Evolutionary conservation across 2,797 vertebrate genomes (phyloP).

Genomic region (Betta splendens): DNA sequence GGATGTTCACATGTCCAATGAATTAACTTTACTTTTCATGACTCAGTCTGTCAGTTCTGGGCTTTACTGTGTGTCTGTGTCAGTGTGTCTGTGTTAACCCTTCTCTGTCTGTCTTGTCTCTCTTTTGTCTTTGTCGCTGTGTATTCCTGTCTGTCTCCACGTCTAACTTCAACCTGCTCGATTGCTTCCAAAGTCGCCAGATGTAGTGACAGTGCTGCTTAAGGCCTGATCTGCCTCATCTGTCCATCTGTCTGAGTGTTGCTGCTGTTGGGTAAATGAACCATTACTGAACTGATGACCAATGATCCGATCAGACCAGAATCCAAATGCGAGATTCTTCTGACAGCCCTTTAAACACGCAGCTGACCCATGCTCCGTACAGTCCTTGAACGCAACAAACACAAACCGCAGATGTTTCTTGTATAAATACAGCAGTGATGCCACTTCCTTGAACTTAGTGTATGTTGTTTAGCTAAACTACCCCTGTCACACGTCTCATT

Average conservation of each 20-base stretch:
- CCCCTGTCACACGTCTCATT: no score
- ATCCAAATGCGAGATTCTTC: no score
- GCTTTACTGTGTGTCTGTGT: slow-evolving; percentile 14
- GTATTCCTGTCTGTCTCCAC: slow-evolving; percentile 27
- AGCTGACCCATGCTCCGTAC: no score
- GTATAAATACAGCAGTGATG: no score
- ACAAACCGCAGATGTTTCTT: no score
- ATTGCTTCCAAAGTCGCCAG: slow-evolving; percentile 16
- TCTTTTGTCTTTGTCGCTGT: slow-evolving; percentile 58
- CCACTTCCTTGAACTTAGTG: no score
- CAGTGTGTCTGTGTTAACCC: slow-evolving; percentile 47
- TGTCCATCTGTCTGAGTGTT: slow-evolving; percentile 4
- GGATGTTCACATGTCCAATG: no score
- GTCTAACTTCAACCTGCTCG: slow-evolving; percentile 37
- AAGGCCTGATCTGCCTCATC: not conserved
- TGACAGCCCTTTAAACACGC: no score
- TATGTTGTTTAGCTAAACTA: no score
- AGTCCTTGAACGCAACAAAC: no score
- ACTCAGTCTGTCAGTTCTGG: slow-evolving; percentile 2
- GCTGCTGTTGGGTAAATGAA: slow-evolving; percentile 46
- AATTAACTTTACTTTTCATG: no score
- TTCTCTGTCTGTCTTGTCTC: slow-evolving; percentile 67
- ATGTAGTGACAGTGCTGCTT: slow-evolving; percentile 1
- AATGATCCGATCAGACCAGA: not conserved
- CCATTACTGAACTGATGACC: not conserved